phyloP scores from a whole-genome alignment of 2,888 invertebrate genomes.

The Apodemia zela region DNA sequence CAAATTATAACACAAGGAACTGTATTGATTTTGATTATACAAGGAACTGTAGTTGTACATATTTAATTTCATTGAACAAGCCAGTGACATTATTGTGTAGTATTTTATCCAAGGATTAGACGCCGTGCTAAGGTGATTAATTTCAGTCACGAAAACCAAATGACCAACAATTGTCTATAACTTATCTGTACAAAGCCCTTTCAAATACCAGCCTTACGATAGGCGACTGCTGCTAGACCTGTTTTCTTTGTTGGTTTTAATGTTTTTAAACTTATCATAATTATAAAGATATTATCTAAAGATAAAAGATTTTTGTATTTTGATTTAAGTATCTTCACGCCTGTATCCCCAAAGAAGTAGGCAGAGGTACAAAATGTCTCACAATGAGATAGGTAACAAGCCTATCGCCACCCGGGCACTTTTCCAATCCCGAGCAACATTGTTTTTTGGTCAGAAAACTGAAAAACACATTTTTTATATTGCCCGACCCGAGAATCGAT shows the following conservation, averaged over 20 bases:
- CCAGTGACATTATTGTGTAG: slow-evolving; percentile 5
- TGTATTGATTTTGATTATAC: too few relatives aligned
- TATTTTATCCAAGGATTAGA: slow-evolving; percentile 12
- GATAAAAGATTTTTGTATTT: too few relatives aligned
- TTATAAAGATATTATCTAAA: not conserved
- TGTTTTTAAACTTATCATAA: not conserved
- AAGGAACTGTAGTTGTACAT: not conserved
- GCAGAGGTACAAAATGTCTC: too few relatives aligned
- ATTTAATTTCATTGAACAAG: slow-evolving; percentile 3
- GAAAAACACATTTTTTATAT: too few relatives aligned
- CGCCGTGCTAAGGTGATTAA: slow-evolving; percentile 23
- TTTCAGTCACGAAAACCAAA: slow-evolving; percentile 33
- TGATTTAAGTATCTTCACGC: too few relatives aligned
- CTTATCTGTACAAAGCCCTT: slow-evolving; percentile 52
- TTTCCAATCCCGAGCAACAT: too few relatives aligned
- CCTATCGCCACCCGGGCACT: too few relatives aligned
- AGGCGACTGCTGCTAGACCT: slow-evolving; percentile 45
- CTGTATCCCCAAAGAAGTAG: too few relatives aligned
- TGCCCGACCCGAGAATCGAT: too few relatives aligned
- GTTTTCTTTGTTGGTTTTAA: slow-evolving; percentile 49
- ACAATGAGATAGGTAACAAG: too few relatives aligned
- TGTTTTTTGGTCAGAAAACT: too few relatives aligned
- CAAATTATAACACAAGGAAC: not conserved
- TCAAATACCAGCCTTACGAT: slow-evolving; percentile 66
- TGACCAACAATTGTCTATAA: slow-evolving; percentile 50